phyloP scores from a whole-genome alignment of 2,113 vertebrate species.

The Phaethon lepturus region DNA sequence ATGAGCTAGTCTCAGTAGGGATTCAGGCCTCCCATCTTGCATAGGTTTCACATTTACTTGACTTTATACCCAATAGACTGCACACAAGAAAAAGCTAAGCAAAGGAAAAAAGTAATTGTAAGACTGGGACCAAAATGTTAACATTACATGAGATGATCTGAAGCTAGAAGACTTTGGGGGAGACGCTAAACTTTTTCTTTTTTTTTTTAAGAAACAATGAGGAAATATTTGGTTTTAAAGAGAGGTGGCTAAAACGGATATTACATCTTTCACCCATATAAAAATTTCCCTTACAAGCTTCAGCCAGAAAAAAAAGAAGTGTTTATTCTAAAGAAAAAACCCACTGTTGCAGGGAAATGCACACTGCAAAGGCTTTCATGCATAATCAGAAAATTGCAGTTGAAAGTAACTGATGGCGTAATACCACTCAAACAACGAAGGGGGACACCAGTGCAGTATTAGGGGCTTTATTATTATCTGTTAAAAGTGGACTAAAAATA shows the following conservation, averaged over 20 bases:
- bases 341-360: neutral
- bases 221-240: neutral
- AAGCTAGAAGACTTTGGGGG: neutral
- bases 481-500: neutral
- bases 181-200: neutral
- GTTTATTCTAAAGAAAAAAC: neutral
- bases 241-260: neutral
- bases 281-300: neutral
- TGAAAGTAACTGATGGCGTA: neutral
- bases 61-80: neutral
- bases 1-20: neutral
- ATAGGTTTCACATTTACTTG: neutral
- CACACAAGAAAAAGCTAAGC: neutral
- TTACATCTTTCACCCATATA: neutral
- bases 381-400: neutral
- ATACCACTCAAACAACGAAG: neutral
- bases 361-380: neutral
- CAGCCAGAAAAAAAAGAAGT: neutral
- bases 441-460: neutral
- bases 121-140: neutral
- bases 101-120: neutral
- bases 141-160: neutral
- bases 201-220: neutral
- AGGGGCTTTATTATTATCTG: neutral
- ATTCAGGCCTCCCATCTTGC: conserved; percentile 20